Conservation (phyloP, 2,888 invertebrate species). For the Beris morrisii region DNA sequence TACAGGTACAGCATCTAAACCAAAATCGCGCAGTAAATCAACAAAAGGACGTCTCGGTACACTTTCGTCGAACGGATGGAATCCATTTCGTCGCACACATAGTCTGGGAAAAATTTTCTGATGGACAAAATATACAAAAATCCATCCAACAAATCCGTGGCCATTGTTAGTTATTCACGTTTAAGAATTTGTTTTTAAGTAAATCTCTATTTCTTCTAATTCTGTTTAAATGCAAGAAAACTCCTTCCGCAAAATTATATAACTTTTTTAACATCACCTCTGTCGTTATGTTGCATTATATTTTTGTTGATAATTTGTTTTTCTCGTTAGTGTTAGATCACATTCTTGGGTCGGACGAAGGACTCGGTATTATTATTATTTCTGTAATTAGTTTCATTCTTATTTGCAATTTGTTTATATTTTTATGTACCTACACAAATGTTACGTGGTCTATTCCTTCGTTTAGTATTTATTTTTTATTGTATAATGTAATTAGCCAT, state of each 20-base stretch:
- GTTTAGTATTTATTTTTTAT: neutral
- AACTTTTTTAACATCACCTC: too few relatives aligned
- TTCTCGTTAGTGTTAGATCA: too few relatives aligned
- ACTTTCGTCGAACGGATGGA: conserved; percentile 54
- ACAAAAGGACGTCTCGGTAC: conserved; percentile 53
- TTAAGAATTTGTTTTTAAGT: neutral
- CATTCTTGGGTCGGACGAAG: too few relatives aligned
- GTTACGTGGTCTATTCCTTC: too few relatives aligned
- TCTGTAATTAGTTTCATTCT: too few relatives aligned
- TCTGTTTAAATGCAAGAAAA: too few relatives aligned
- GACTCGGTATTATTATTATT: too few relatives aligned
- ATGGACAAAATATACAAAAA: conserved; percentile 16
- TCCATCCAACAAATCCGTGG: conserved; percentile 30
- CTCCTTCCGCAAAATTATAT: too few relatives aligned
- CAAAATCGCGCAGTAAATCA: conserved; percentile 51
- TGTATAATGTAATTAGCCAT: conserved; percentile 4
- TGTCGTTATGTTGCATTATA: too few relatives aligned
- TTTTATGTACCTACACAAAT: too few relatives aligned
- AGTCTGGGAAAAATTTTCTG: conserved; percentile 56
- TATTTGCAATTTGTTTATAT: too few relatives aligned
- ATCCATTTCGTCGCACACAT: conserved; percentile 55
- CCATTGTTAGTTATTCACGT: conserved; percentile 28
- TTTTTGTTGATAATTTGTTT: too few relatives aligned
- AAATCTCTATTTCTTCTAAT: neutral
- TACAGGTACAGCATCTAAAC: conserved; percentile 52